Evolutionary conservation across 2,888 invertebrate genomes (phyloP).

Genomic region (Pyrochroa serraticornis): DNA sequence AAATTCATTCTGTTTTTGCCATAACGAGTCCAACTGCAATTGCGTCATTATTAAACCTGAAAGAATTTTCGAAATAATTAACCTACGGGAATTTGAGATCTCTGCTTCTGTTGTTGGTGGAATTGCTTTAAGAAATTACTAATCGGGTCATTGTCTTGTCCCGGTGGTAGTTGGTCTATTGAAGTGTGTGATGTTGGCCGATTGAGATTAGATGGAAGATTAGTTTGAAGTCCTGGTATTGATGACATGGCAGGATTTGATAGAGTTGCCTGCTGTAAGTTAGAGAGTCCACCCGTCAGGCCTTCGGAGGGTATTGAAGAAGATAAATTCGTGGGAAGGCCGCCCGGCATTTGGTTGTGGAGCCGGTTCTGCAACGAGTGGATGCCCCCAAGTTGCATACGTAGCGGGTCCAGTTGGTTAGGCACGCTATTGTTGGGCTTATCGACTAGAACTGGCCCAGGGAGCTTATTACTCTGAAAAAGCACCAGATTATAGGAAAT

Average conservation of each 20-base stretch:
- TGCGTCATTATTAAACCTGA: no score
- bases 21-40: constrained; percentile 45
- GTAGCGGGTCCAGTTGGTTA: constrained; percentile 59
- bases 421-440: constrained; percentile 47
- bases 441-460: constrained; percentile 47
- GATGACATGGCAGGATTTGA: constrained; percentile 3
- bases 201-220: constrained; percentile 30
- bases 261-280: constrained; percentile 29
- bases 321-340: constrained; percentile 33
- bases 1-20: constrained; percentile 53
- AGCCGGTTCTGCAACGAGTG: constrained; percentile 53
- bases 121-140: constrained; percentile 61
- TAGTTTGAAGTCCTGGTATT: constrained; percentile 16
- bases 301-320: constrained; percentile 37
- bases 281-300: constrained; percentile 38
- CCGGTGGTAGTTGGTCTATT: constrained; percentile 38
- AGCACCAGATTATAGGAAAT: constrained; percentile 13
- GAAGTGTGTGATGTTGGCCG: constrained; percentile 41
- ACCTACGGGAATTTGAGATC: constrained; percentile 38
- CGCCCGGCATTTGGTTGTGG: constrained; percentile 38
- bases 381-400: constrained; percentile 62
- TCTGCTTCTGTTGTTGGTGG: constrained; percentile 48
- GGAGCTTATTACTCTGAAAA: constrained; percentile 52
- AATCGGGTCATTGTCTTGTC: constrained; percentile 58
- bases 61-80: constrained; percentile 2